These are phyloP conservation scores for Xyrauchen texanus DNA, from an alignment of 2,113 vertebrate genomes.

Conservation along the genomic window DNA sequence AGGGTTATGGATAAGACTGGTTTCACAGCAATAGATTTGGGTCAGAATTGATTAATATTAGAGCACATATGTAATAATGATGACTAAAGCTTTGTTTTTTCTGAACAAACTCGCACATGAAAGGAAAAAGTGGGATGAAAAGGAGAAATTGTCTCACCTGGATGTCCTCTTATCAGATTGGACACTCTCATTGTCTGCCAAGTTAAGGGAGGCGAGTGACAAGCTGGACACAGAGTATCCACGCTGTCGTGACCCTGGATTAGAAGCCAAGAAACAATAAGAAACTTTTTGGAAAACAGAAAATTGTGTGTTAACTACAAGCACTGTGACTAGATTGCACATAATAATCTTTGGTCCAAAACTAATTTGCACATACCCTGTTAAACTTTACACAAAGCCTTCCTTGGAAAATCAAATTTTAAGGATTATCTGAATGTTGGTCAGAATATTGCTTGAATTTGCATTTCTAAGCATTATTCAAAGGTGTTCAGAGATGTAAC, in stretches of 20 bases:
- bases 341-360: background rate
- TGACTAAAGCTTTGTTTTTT: background rate
- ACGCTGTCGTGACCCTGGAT: constrained; percentile 79
- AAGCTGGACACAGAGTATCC: constrained; percentile 91
- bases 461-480: too few species aligned
- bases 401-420: too few species aligned
- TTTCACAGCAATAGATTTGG: constrained; percentile 8
- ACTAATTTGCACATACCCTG: too few species aligned
- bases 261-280: constrained; percentile 42
- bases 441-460: too few species aligned
- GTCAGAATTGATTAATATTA: background rate
- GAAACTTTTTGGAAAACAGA: constrained; percentile 37
- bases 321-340: background rate
- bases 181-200: constrained; percentile 85
- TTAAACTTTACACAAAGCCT: too few species aligned
- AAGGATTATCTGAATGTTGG: too few species aligned
- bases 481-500: too few species aligned
- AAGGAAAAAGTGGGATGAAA: background rate
- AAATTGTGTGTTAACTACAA: background rate
- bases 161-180: constrained; percentile 87
- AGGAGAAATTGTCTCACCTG: constrained; percentile 75
- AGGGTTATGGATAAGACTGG: constrained; percentile 2
- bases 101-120: background rate
- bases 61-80: background rate
- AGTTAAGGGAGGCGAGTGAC: constrained; percentile 92